These are phyloP conservation scores for Acrossocheilus wenchowensis DNA, from an alignment of 2,797 vertebrate genomes.

Conservation along the genomic window DNA sequence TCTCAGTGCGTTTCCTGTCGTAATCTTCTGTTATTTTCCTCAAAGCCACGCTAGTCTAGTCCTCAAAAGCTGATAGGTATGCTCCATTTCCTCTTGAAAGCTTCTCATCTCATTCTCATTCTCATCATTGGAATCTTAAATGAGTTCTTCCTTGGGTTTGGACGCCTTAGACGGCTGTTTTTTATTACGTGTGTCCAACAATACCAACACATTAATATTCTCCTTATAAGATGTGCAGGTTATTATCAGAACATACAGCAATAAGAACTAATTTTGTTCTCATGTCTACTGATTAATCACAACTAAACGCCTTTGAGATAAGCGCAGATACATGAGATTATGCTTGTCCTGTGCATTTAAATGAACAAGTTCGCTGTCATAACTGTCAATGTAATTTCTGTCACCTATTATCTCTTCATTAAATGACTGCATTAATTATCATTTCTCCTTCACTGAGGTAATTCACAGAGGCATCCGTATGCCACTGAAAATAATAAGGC, in stretches of 20 bases:
- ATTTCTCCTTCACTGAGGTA: constrained; percentile 36
- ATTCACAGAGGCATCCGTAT: constrained; percentile 34
- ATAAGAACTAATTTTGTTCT: constrained; percentile 26
- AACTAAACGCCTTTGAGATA: constrained; percentile 17
- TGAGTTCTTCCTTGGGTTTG: constrained; percentile 72
- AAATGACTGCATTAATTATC: constrained; percentile 46
- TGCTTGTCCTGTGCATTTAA: constrained; percentile 17
- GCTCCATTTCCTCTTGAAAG: constrained; percentile 77
- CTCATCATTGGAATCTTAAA: constrained; percentile 82
- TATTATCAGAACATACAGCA: constrained; percentile 18
- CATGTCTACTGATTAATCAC: constrained; percentile 37
- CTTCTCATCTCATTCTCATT: too few relatives aligned
- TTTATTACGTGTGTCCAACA: constrained; percentile 37
- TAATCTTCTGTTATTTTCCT: constrained; percentile 79
- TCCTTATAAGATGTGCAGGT: not conserved
- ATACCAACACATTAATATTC: constrained; percentile 31
- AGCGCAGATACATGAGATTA: constrained; percentile 23
- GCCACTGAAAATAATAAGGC: constrained; percentile 31
- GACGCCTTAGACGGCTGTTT: constrained; percentile 45
- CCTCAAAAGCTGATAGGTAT: constrained; percentile 71
- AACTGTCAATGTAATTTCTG: constrained; percentile 49
- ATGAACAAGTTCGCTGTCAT: constrained; percentile 39
- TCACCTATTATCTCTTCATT: constrained; percentile 37
- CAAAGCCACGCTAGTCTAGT: constrained; percentile 53
- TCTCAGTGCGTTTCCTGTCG: constrained; percentile 72